Evolutionary conservation across 2,797 vertebrate genomes (phyloP), one percentile per base, ranked within the genome.

Genomic region (Phaenicophaeus curvirostris): DNA sequence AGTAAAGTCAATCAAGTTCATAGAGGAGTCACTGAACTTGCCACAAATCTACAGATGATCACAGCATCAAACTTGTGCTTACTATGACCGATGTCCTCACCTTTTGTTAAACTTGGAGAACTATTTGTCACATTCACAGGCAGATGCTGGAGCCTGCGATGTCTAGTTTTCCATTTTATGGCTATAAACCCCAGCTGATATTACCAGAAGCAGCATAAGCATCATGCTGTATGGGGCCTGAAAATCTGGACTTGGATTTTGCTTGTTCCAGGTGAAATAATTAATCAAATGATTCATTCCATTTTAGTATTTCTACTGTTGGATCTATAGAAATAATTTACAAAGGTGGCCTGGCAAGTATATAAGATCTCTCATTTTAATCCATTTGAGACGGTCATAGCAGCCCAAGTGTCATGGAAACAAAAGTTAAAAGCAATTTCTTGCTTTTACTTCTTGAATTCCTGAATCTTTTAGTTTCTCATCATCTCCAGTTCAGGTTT

Each of bases 11-110:
- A 8, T 23, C 27, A 24, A 24, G 21, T 58, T 48, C 20, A 3
- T 3, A 6, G 31, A 55, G 11, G 18, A 51, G 30, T 27, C 4
- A 13, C n/a, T 59, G 7, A n/a, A 44, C 27, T 42, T 31, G 18
- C 53, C 41, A 48, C 10, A 76, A 59, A 75, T 58, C 19, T 39
- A 35, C 15, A 14, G 21, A 16, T 1, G 2, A 33, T 15, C 2
- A 7, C 2, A 4, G 19, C 62, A 62, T 46, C 25, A 62, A 74
- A 48, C 13, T 25, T 48, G 16, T 69, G n/a, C 59, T 54, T 5
- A 0, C 28, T n/a, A 0, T 37, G 51, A 54, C 8, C 3, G 0
- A 33, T 24, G 11, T 2, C 21, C 89, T 76, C 19, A 41, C 4
- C 13, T 66, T 39, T 10, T 33, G 33, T 31, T 54, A 13, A 78